Conservation (phyloP, 2,888 invertebrate species). For the Coleophora flavipennella region DNA sequence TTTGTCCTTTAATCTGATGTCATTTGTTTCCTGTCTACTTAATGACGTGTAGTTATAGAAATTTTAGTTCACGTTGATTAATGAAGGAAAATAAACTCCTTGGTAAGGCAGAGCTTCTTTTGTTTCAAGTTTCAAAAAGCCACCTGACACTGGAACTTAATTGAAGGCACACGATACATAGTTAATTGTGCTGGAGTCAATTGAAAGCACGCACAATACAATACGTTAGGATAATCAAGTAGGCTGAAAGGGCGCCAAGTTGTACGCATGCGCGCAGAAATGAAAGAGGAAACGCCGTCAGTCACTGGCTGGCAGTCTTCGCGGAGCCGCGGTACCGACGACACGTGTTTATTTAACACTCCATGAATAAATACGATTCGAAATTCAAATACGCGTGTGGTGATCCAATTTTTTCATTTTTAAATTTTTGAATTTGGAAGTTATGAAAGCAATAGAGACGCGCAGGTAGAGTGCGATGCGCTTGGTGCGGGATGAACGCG, state of each 20-base stretch:
- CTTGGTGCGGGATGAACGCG: conserved; percentile 55
- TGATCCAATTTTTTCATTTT: not conserved
- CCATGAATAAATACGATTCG: not conserved
- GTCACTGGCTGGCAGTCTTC: conserved; percentile 49
- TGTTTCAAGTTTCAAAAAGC: not conserved
- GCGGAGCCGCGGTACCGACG: conserved; percentile 27
- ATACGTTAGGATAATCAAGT: conserved; percentile 47
- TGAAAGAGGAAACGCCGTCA: conserved; percentile 29
- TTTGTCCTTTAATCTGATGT: too few species aligned
- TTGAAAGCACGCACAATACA: conserved; percentile 50
- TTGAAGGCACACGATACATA: conserved; percentile 28
- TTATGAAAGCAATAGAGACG: conserved; percentile 22
- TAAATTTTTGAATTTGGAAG: not conserved
- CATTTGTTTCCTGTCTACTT: too few species aligned
- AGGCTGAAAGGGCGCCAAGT: conserved; percentile 65
- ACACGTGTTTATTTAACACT: conserved; percentile 18
- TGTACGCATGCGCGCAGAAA: conserved; percentile 43
- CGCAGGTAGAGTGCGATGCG: conserved; percentile 55
- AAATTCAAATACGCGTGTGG: conserved; percentile 4
- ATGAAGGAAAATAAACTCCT: not conserved
- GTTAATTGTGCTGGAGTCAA: conserved; percentile 36
- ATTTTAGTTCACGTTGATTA: too few species aligned
- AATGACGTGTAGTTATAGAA: too few species aligned
- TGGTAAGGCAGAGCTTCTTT: not conserved
- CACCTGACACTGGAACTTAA: conserved; percentile 6